Evolutionary conservation across 2,888 invertebrate genomes (phyloP).

Genomic region (Drosophila prolongata): DNA sequence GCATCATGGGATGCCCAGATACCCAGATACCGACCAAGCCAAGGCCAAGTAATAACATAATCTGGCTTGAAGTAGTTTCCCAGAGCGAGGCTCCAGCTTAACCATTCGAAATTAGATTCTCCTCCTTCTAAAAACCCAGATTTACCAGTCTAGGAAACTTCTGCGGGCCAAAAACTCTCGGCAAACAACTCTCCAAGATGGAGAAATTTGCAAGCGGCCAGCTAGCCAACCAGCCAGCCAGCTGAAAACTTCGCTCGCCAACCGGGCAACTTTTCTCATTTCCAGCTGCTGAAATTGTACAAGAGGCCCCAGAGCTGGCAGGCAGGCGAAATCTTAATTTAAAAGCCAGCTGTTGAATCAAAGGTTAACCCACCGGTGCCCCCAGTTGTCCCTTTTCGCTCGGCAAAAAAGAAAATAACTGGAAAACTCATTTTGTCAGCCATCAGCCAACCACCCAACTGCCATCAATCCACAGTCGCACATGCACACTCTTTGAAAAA

Average conservation of each 20-base stretch:
- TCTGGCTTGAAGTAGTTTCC: slow-evolving; percentile 1
- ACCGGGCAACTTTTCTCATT: slow-evolving; percentile 68
- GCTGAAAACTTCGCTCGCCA: slow-evolving; percentile 33
- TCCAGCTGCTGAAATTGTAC: slow-evolving; percentile 48
- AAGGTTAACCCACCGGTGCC: slow-evolving; percentile 67
- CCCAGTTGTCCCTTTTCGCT: slow-evolving; percentile 50
- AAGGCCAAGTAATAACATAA: slow-evolving; percentile 31
- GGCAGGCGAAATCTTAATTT: slow-evolving; percentile 68
- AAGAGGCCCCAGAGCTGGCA: slow-evolving; percentile 18
- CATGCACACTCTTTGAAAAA: slow-evolving; percentile 13
- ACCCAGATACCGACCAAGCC: not conserved
- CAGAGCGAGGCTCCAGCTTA: slow-evolving; percentile 1
- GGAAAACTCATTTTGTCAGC: slow-evolving; percentile 75
- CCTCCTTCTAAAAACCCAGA: slow-evolving; percentile 5
- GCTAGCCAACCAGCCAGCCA: slow-evolving; percentile 19
- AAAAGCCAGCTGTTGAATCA: slow-evolving; percentile 79
- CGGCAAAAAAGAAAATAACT: slow-evolving; percentile 27
- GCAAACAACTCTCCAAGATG: slow-evolving; percentile 56
- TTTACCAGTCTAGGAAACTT: slow-evolving; percentile 30
- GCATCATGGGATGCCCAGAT: not conserved
- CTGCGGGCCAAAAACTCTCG: slow-evolving; percentile 40
- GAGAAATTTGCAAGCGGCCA: slow-evolving; percentile 38
- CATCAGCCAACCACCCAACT: slow-evolving; percentile 39
- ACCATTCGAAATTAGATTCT: slow-evolving; percentile 36
- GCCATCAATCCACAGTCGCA: slow-evolving; percentile 39